Percentiles rank a stretch among this genome's conserved stretches.
Evolutionary conservation across 1,140 invertebrate genomes (phyloP).

Genomic region (Cotesia vestalis): DNA sequence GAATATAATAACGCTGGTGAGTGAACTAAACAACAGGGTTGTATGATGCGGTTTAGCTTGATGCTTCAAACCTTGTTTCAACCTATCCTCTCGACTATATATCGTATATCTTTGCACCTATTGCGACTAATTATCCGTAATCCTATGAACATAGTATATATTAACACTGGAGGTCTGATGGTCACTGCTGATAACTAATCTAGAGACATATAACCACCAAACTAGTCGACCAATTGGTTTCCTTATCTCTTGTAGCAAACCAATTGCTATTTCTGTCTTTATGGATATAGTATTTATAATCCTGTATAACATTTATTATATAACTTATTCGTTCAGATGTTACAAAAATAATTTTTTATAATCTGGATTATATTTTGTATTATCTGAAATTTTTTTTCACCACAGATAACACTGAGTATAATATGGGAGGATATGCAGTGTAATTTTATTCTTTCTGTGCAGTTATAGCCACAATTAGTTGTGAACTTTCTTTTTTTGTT

Average conservation of each 20-base stretch:
- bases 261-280: slow-evolving; percentile 2
- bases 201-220: slow-evolving; percentile 16
- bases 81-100: too few species aligned
- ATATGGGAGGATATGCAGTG: too few species aligned
- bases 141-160: slow-evolving; percentile 31
- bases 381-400: too few species aligned
- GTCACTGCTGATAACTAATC: slow-evolving; percentile 23
- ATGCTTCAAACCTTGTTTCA: background rate
- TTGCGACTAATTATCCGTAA: slow-evolving; percentile 34
- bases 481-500: too few species aligned
- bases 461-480: too few species aligned
- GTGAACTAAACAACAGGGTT: slow-evolving; percentile 16
- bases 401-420: too few species aligned
- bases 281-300: background rate
- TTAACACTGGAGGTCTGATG: slow-evolving; percentile 22
- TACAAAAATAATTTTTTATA: too few species aligned
- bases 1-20: background rate
- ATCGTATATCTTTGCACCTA: background rate
- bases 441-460: too few species aligned
- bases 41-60: slow-evolving; percentile 28
- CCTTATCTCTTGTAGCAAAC: slow-evolving; percentile 22
- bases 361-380: too few species aligned
- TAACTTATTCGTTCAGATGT: too few species aligned
- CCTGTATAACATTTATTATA: too few species aligned
- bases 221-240: slow-evolving; percentile 29